Evolutionary conservation across 2,113 vertebrate genomes (phyloP).

Genomic region (Thoracochromis brauschi): DNA sequence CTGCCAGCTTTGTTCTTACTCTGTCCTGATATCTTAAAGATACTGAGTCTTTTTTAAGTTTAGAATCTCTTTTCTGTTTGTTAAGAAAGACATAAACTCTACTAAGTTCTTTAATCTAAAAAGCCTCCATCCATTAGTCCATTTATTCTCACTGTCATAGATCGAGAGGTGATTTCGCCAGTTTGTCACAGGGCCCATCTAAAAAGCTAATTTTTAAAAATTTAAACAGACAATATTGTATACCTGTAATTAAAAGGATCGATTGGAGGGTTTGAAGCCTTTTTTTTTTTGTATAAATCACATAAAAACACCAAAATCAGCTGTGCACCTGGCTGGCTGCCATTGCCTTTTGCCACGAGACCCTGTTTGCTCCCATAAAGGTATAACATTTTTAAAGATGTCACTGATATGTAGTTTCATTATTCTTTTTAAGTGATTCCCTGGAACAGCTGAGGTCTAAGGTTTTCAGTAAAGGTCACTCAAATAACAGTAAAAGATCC

Average conservation of each 20-base stretch:
- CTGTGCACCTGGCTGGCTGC: background rate
- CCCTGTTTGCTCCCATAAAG: background rate
- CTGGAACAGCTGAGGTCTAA: background rate
- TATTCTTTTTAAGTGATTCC: background rate
- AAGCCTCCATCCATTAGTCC: background rate
- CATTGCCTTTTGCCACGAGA: background rate
- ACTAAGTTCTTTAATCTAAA: background rate
- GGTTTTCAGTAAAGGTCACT: slow-evolving; percentile 9
- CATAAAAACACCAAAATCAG: background rate
- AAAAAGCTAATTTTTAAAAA: background rate
- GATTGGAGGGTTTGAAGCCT: background rate
- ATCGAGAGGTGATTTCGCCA: background rate
- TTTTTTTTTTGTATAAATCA: background rate
- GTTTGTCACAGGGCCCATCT: background rate
- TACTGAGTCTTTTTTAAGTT: background rate
- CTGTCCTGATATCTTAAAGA: background rate
- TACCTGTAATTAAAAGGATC: background rate
- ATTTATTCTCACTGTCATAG: background rate
- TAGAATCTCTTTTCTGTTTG: background rate
- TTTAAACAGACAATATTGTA: background rate
- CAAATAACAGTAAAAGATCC: background rate
- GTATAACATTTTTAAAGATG: background rate
- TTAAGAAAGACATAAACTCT: background rate
- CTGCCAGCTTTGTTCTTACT: background rate
- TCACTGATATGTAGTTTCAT: background rate